Base-by-base conservation (phyloP, 2,888 invertebrate genomes). In the Leucania comma region DNA sequence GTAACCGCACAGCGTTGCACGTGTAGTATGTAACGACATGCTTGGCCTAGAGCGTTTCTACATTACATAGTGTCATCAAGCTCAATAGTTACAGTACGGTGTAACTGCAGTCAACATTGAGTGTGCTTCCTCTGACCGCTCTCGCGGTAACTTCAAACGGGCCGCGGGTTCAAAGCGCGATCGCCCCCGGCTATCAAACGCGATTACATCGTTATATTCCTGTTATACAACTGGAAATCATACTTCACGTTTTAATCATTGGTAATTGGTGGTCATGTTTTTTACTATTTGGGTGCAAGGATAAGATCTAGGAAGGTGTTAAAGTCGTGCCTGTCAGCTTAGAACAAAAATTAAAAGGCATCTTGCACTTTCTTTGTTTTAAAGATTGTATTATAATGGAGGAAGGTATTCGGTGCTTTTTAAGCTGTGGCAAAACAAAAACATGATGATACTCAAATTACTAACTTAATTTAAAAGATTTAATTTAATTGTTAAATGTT, bases 141-240 rank as follows among this genome's bases (percentile, higher is more conserved):
- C 87, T 80, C 87, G 84, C 75, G 88, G 87, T 82, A 85, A 90
- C 89, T 87, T 93, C 93, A 94, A 93, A 94, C 88, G 87, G 66
- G 82, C 89, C 90, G 91, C 76, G 84, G 80, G 90, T 87, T 90
- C 91, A 90, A 90, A 91, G 90, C 89, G 90, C 90, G 87, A 88
- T 86, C 84, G 89, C 90, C 84, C 77, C 76, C 85, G 82, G 83
- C 85, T 72, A 82, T 82, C 75, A 72, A 80, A 80, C 78, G 71
- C 80, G 84, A 84, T 84, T 80, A 85, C 75, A 84, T 84, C 82
- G 75, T 84, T 82, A 74, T 83, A 60, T 74, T 68, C 71, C 74
- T 77, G 75, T 73, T 71, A 64, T 76, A 68, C 64, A 57, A 75
- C 76, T 77, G 75, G 72, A 59, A 73, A 78, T 79, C 80, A 79